Percentiles rank a stretch among this genome's conserved stretches.
phyloP scores from a whole-genome alignment of 2,797 vertebrate genomes.

The Pteronotus mesoamericanus region DNA sequence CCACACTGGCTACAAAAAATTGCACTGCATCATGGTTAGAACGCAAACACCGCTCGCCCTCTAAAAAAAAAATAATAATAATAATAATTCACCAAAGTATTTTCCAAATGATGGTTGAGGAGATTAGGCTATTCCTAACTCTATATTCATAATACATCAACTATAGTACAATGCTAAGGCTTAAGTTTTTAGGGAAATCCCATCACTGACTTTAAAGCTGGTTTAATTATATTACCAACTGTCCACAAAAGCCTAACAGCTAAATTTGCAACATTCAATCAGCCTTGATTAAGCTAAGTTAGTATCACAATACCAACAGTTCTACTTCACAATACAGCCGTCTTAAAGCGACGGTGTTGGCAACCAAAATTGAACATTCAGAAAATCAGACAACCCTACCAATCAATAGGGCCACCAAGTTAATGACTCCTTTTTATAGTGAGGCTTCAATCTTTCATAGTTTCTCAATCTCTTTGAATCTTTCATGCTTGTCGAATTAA shows the following conservation, averaged over 20 bases:
- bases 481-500: background rate
- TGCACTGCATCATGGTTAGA: background rate
- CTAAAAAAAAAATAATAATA: background rate
- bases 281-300: background rate
- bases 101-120: background rate
- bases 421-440: background rate
- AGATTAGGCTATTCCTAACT: background rate
- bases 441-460: background rate
- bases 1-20: background rate
- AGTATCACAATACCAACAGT: background rate
- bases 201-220: background rate
- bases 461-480: background rate
- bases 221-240: background rate
- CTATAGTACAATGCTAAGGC: background rate
- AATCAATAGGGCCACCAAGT: background rate
- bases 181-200: background rate
- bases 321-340: background rate
- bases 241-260: background rate
- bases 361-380: background rate
- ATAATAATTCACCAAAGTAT: background rate
- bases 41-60: background rate
- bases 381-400: background rate
- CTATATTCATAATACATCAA: background rate
- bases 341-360: background rate
- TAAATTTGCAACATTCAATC: background rate